These are phyloP conservation scores for Thera obeliscata DNA, from an alignment of 2,888 invertebrate species.

Conservation along the genomic window DNA sequence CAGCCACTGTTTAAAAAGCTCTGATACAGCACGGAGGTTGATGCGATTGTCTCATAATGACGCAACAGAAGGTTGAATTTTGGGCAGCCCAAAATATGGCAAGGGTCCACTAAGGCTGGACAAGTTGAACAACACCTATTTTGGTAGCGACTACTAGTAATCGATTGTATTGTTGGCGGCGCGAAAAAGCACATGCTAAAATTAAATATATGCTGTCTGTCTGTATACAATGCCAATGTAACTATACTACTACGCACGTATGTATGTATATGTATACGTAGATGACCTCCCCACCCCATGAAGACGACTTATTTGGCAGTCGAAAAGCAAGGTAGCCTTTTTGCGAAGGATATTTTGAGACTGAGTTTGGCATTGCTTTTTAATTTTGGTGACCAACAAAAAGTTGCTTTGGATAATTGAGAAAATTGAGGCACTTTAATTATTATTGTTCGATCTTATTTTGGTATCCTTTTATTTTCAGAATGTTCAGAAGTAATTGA, in stretches of 20 bases:
- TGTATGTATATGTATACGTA: slow-evolving; percentile 17
- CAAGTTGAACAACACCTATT: slow-evolving; percentile 62
- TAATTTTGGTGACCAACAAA: slow-evolving; percentile 20
- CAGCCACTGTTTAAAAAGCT: slow-evolving; percentile 27
- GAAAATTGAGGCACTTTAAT: slow-evolving; percentile 10
- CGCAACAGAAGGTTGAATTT: slow-evolving; percentile 17
- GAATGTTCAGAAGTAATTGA: neutral
- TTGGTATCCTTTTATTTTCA: neutral
- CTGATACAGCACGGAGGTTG: slow-evolving; percentile 6
- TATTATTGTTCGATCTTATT: neutral
- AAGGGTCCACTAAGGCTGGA: slow-evolving; percentile 50
- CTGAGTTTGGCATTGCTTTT: slow-evolving; percentile 21
- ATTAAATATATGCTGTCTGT: slow-evolving; percentile 1
- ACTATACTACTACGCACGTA: neutral
- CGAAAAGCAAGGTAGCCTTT: slow-evolving; percentile 22
- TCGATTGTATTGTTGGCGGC: slow-evolving; percentile 62
- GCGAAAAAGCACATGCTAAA: slow-evolving; percentile 17
- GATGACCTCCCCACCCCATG: slow-evolving; percentile 30
- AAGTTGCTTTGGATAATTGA: slow-evolving; percentile 7
- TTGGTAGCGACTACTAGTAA: slow-evolving; percentile 68
- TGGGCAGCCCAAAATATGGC: slow-evolving; percentile 17
- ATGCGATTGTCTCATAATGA: slow-evolving; percentile 19
- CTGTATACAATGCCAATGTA: neutral
- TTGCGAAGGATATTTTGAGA: slow-evolving; percentile 21
- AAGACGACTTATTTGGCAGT: slow-evolving; percentile 26